These are phyloP conservation scores for Hyppa rectilinea DNA, from an alignment of 2,888 invertebrate genomes.

Conservation along the genomic window DNA sequence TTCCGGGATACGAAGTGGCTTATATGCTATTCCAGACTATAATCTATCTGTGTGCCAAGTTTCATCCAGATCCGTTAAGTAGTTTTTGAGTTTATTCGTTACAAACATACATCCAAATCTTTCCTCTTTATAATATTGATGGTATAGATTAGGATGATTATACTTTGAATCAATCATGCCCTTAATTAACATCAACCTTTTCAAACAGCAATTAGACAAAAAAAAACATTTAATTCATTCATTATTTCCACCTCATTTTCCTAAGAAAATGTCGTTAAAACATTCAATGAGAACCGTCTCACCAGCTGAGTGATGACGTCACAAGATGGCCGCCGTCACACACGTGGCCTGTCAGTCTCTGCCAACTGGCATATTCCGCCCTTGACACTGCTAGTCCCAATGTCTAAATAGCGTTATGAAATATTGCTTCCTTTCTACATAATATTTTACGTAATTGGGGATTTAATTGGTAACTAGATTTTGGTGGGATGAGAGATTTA, in stretches of 20 bases:
- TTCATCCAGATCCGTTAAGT: too few species aligned
- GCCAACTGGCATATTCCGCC: constrained; percentile 68
- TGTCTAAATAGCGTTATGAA: constrained; percentile 52
- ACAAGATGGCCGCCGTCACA: constrained; percentile 54
- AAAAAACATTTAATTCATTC: not conserved
- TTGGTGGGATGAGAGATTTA: too few species aligned
- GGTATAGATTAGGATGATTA: too few species aligned
- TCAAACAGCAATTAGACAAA: not conserved
- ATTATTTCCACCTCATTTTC: not conserved
- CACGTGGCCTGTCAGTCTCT: constrained; percentile 64
- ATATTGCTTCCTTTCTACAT: constrained; percentile 51
- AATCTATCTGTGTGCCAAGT: too few species aligned
- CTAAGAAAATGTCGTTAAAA: not conserved
- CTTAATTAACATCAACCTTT: too few species aligned
- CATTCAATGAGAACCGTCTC: constrained; percentile 38
- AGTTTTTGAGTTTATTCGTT: too few species aligned
- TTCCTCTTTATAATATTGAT: too few species aligned
- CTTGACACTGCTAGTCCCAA: constrained; percentile 69
- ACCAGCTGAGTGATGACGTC: constrained; percentile 46
- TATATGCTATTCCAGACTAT: too few species aligned
- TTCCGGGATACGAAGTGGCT: too few species aligned
- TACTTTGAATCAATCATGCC: too few species aligned
- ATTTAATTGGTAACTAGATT: too few species aligned
- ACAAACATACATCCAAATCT: too few species aligned
- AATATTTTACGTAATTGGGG: constrained; percentile 35